A percentile compares a stretch with the other conserved stretches of the same genome.
phyloP scores from a whole-genome alignment of 2,797 vertebrate species.

The Rousettus madagascariensis region DNA sequence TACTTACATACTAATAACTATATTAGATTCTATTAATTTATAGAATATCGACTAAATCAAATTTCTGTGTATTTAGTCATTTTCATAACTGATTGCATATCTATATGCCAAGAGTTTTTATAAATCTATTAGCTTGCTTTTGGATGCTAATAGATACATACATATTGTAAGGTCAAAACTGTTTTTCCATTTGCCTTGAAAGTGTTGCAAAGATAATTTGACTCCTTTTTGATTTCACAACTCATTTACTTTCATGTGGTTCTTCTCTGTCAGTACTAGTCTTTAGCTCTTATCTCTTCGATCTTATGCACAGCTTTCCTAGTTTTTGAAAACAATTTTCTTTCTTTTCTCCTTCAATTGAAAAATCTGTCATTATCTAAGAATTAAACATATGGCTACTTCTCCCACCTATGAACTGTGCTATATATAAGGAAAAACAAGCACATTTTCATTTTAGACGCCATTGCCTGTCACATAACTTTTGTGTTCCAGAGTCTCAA shows the following conservation, averaged over 20 bases:
- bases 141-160: neutral
- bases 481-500: neutral
- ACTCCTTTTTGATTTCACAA: neutral
- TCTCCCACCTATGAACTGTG: neutral
- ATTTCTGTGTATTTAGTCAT: neutral
- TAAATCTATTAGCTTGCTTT: neutral
- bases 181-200: neutral
- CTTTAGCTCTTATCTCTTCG: neutral
- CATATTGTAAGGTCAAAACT: neutral
- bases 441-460: neutral
- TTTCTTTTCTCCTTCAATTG: constrained; percentile 27
- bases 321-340: neutral
- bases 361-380: neutral
- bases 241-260: neutral
- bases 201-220: neutral
- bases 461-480: neutral
- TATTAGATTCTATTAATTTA: neutral
- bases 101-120: neutral
- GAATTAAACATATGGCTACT: neutral
- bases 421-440: neutral
- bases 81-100: neutral
- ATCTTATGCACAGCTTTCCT: neutral
- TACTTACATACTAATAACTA: neutral
- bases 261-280: neutral
- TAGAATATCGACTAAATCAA: neutral